Evolutionary conservation across 2,888 invertebrate species (phyloP), one percentile per base, ranked within the genome.

Genomic region (Andrena camellia): DNA sequence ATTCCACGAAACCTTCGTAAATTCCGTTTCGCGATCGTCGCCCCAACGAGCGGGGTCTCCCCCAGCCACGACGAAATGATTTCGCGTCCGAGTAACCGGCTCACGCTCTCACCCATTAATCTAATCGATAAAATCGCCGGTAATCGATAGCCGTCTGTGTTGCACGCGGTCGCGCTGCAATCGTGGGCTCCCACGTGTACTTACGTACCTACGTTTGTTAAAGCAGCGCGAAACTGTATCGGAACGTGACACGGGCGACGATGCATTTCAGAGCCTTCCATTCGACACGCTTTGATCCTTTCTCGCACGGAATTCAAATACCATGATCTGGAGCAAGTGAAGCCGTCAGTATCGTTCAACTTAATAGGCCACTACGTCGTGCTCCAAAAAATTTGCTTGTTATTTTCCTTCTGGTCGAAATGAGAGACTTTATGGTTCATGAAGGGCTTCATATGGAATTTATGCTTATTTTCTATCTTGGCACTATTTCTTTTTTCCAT

Each of bases 111-210:
- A 75, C 82, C 86, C 86, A 90, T 89, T 90, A 89, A 89, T 89
- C 90, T 89, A 84, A 89, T 86, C 89, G 89, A 89, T 89, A 88
- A 86, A 89, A 90, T 89, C 89, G 81, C 84, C 59, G 82, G 85
- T 89, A 89, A 87, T 90, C 90, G 85, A 89, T 89, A 84, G 81
- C 83, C 67, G 63, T 63, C 76, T 72, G 76, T 81, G 78, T 64
- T 75, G 78, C 79, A 72, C 66, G 35, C 86, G 78, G 77, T 78
- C 84, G 68, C 69, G 70, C 50, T 67, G 85, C 75, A 68, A 78
- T 87, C 81, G 85, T 73, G 64, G 52, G 78, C 78, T 57, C 78
- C 77, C 78, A 82, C 87, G 72, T 86, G 76, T 60, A 85, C 71
- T n/a, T 54, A 54, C 35, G 62, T 77, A 54, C 70, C 33, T 26